Percentiles rank a stretch among this genome's conserved stretches.
These are phyloP conservation scores for Psix sp. DNA, from an alignment of 1,140 invertebrate species.

Conservation along the genomic window DNA sequence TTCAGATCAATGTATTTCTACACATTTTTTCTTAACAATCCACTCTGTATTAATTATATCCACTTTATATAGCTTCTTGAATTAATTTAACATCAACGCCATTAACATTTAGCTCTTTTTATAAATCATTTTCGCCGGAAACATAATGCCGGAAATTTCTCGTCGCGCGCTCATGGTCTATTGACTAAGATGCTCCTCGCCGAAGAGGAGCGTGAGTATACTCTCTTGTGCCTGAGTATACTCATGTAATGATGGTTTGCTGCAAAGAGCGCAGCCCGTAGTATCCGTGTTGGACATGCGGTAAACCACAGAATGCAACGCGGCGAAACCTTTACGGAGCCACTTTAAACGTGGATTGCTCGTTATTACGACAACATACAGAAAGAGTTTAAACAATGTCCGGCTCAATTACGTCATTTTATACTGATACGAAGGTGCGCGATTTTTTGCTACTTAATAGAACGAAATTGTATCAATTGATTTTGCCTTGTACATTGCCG, in stretches of 20 bases:
- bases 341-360: conserved; percentile 48
- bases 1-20: too few relatives aligned
- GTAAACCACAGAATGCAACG: conserved; percentile 72
- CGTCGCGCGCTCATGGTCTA: conserved; percentile 57
- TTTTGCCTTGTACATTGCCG: conserved; percentile 12
- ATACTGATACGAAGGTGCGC: conserved; percentile 30
- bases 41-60: too few relatives aligned
- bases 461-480: conserved; percentile 32
- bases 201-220: conserved; percentile 38
- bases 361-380: conserved; percentile 44
- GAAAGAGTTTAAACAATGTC: conserved; percentile 47
- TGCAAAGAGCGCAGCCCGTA: conserved; percentile 55
- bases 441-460: conserved; percentile 44
- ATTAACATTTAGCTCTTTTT: conserved; percentile 28
- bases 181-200: conserved; percentile 48
- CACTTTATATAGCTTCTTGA: too few relatives aligned
- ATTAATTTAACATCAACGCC: too few relatives aligned
- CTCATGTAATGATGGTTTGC: conserved; percentile 72
- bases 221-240: too few relatives aligned
- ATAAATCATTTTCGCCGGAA: conserved; percentile 43
- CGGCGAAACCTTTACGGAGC: conserved; percentile 60
- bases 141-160: conserved; percentile 60
- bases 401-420: conserved; percentile 54
- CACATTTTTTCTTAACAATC: too few relatives aligned
- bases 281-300: conserved; percentile 74